Evolutionary conservation across 2,888 invertebrate species (phyloP), one percentile per base, ranked within the genome.

Genomic region (Lottia scabra): DNA sequence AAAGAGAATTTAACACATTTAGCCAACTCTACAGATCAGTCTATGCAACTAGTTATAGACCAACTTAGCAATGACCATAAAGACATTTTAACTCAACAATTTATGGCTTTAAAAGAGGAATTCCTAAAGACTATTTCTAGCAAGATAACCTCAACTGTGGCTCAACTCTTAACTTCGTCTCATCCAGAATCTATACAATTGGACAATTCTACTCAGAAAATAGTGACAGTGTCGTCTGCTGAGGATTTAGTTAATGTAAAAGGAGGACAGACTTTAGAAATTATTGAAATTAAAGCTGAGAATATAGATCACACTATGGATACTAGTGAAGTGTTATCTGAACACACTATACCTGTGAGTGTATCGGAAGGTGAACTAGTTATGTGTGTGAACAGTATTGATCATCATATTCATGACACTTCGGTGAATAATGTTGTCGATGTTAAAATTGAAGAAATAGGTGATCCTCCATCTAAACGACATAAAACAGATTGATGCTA

Each of bases 1-100:
- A 30, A 65, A 43, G 43, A 65, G 13, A 38, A 27, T 3, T n/a
- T 65, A 30, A 43, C 27, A 8, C 30, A 15, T 26, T n/a, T 65
- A 43, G 43, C 38, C 15, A 43, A 38, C n/a, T 43, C 65, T 10
- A 27, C 43, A n/a, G 65, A 65, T 27, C 19, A 19, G 2, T n/a
- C 30, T 13, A 65, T 65, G 30, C 65, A 27, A 65, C 16, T 30
- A 30, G n/a, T 65, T n/a, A 30, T 65, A 26, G 26, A 43, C n/a
- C 26, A 43, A 65, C 27, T 65, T 10, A 30, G 26, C n/a, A 30
- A 27, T 65, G 26, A 65, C 13, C 65, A 65, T 16, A 65, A 65
- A 30, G 65, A 65, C n/a, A n/a, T 8, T 30, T 38, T 65, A 65
- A 43, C 30, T n/a, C 65, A 43, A 43, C 65, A 65, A 15, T 43